Evolutionary conservation across 1,140 invertebrate species (phyloP), one percentile per base, ranked within the genome.

Genomic region (Drosophila trapezifrons): DNA sequence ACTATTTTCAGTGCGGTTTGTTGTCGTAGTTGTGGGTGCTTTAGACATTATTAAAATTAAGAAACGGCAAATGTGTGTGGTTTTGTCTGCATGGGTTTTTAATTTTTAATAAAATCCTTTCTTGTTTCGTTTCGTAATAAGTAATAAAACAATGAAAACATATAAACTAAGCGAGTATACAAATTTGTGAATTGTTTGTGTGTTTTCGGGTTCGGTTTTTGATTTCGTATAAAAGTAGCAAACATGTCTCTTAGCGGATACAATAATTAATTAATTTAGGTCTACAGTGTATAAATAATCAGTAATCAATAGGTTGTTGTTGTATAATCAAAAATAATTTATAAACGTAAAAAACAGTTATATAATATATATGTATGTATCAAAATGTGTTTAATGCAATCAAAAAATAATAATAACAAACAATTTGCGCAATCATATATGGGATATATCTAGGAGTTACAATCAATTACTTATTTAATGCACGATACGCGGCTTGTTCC

Each of bases 271-370:
- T 54, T 76, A 66, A 71, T 79, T 79, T 71, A 59, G 47, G 38
- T 82, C 78, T 81, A 62, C 60, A 52, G 76, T 84, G 76, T 84
- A 83, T 84, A 83, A 83, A 84, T 86, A 85, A 85, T 85, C 80
- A 84, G 78, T 85, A 85, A 85, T 86, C 83, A 87, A 87, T 87
- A 86, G 49, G 46, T 86, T 63, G 12, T 86, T 66, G 17, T 86
- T 66, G 46, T 86, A 87, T 65, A 86, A 83, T 87, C 79, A 86
- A 86, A 82, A 85, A 85, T 85, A 85, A 85, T 84, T 85, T 82
- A 87, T 86, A 82, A 85, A 85, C 82, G 85, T 85, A 85, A 85
- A 84, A 85, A 86, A 85, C 83, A 85, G 81, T 72, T 85, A 69
- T 87, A 83, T 84, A 80, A 63, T 80, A 79, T 79, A 73, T 63